phyloP scores from a whole-genome alignment of 2,888 invertebrate genomes.

The Ectobius pallidus region DNA sequence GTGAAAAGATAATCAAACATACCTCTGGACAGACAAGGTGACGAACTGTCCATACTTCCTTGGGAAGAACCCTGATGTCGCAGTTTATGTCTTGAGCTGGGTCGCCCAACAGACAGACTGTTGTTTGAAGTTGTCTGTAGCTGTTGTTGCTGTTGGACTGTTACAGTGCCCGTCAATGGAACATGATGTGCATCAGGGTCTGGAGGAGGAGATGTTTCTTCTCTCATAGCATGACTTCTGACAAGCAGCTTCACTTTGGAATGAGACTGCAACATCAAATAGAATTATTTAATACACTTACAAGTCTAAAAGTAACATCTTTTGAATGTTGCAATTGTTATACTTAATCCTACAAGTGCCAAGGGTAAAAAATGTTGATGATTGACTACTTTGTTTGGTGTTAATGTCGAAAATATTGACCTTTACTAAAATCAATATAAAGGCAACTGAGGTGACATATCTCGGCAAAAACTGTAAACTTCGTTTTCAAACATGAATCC shows the following conservation, averaged over 20 bases:
- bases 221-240: slow-evolving; percentile 89
- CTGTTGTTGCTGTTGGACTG: slow-evolving; percentile 50
- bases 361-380: too few species aligned
- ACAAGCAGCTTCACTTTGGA: slow-evolving; percentile 84
- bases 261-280: slow-evolving; percentile 57
- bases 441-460: too few species aligned
- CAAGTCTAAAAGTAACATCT: background rate
- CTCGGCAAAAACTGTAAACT: too few species aligned
- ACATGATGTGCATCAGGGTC: slow-evolving; percentile 53
- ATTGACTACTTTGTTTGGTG: too few species aligned
- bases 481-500: too few species aligned
- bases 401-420: too few species aligned
- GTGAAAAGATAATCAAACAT: too few species aligned
- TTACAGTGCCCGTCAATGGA: slow-evolving; percentile 49
- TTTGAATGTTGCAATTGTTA: background rate
- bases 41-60: slow-evolving; percentile 54
- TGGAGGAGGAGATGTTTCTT: slow-evolving; percentile 67
- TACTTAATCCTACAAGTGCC: background rate
- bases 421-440: too few species aligned
- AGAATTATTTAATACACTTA: background rate
- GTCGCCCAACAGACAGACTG: slow-evolving; percentile 46
- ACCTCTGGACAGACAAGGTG: slow-evolving; percentile 61
- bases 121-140: slow-evolving; percentile 32
- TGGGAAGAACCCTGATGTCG: slow-evolving; percentile 57
- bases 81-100: slow-evolving; percentile 53